These are phyloP conservation scores for Pangasius larnaudii DNA, from an alignment of 2,797 vertebrate species.

Conservation along the genomic window DNA sequence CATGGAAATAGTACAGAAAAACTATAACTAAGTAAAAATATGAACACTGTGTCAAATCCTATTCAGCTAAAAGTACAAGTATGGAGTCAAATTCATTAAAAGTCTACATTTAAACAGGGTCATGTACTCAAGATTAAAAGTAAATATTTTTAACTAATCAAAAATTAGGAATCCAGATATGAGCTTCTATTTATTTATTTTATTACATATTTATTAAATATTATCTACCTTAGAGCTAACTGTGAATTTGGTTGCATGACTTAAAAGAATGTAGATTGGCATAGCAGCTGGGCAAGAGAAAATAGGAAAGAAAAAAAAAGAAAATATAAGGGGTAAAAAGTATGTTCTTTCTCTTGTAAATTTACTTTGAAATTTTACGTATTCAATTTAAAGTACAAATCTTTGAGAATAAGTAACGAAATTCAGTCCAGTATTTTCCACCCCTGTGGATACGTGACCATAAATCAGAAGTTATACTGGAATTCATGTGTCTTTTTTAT, in stretches of 20 bases:
- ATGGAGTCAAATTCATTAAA: background rate
- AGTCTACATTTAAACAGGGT: background rate
- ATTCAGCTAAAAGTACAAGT: background rate
- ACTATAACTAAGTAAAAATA: background rate
- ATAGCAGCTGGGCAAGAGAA: too few species aligned
- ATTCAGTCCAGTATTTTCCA: background rate
- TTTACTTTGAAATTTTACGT: background rate
- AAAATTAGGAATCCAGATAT: background rate
- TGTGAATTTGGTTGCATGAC: too few species aligned
- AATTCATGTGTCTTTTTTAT: background rate
- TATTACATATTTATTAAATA: background rate
- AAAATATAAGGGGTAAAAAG: background rate
- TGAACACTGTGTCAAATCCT: background rate
- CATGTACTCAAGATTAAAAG: background rate
- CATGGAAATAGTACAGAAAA: background rate
- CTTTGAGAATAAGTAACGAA: background rate
- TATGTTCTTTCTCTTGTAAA: background rate
- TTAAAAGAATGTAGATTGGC: too few species aligned
- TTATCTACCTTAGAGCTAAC: too few species aligned
- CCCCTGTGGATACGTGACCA: too few species aligned
- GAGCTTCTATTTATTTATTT: too few species aligned
- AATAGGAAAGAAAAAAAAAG: too few species aligned
- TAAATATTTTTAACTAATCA: too few species aligned
- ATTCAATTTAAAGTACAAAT: background rate
- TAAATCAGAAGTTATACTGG: background rate